Evolutionary conservation across 2,888 invertebrate species (phyloP).

Genomic region (Nezara viridula): DNA sequence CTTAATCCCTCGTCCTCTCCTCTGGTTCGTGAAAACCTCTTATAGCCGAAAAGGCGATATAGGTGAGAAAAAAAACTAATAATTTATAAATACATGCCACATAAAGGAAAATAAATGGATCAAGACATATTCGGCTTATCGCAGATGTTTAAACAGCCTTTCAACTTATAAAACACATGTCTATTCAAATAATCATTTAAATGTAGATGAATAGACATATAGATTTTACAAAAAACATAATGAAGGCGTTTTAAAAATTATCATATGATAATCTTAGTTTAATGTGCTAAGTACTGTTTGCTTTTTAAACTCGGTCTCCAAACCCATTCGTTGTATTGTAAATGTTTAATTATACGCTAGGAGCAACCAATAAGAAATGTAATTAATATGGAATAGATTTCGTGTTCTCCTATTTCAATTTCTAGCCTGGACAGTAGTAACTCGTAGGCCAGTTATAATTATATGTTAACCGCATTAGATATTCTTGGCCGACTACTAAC

Average conservation of each 20-base stretch:
- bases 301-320: not conserved
- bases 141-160: too few relatives aligned
- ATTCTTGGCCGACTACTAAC: conserved; percentile 1
- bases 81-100: too few relatives aligned
- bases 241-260: not conserved
- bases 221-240: not conserved
- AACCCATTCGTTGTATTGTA: not conserved
- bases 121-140: too few relatives aligned
- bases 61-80: too few relatives aligned
- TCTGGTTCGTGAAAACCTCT: too few relatives aligned
- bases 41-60: too few relatives aligned
- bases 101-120: too few relatives aligned
- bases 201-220: not conserved
- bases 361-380: not conserved
- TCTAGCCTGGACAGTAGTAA: not conserved
- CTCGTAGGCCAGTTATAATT: not conserved
- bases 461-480: conserved; percentile 17
- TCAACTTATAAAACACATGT: too few relatives aligned
- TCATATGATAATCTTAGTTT: not conserved
- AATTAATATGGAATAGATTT: not conserved
- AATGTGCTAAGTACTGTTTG: not conserved
- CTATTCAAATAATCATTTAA: not conserved
- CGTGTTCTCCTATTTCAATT: conserved; percentile 1
- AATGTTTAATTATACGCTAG: conserved; percentile 10
- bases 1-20: too few relatives aligned